These are phyloP conservation scores for Tetramorium simillimum DNA, from an alignment of 1,140 invertebrate genomes.

Conservation along the genomic window DNA sequence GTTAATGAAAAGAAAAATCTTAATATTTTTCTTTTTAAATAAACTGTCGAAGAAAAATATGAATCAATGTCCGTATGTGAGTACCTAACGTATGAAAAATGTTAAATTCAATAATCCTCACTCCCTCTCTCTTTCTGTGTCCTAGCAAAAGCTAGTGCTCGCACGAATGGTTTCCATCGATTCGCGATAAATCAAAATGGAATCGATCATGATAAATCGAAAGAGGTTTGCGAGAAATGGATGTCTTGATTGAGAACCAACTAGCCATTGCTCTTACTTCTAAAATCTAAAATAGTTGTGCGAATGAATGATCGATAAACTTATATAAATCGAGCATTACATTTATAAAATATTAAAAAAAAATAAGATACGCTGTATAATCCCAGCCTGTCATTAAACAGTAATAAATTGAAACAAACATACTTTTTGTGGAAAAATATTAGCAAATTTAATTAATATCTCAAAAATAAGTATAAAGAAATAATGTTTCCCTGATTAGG, in stretches of 20 bases:
- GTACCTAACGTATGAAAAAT: constrained; percentile 10
- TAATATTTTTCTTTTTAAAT: not conserved
- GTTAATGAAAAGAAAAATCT: too few species aligned
- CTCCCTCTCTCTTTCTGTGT: not conserved
- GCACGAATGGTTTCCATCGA: constrained; percentile 34
- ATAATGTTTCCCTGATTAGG: not conserved
- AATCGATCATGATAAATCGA: constrained; percentile 33
- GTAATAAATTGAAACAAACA: not conserved
- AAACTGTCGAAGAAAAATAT: not conserved
- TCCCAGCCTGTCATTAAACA: not conserved
- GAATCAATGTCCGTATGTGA: not conserved
- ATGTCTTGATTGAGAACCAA: constrained; percentile 36
- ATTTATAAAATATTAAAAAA: not conserved
- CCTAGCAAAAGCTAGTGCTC: constrained; percentile 30
- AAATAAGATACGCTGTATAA: not conserved
- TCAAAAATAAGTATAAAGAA: not conserved
- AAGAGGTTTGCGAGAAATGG: constrained; percentile 21
- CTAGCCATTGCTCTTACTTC: constrained; percentile 34
- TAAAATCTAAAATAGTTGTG: not conserved
- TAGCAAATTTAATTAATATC: not conserved
- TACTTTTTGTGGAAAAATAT: not conserved
- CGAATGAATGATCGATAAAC: not conserved
- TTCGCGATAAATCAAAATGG: constrained; percentile 25
- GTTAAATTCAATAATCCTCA: not conserved
- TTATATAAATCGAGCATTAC: not conserved